Evolutionary conservation across 2,797 vertebrate species (phyloP), one percentile per base, ranked within the genome.

Genomic region (Salarias fasciatus): DNA sequence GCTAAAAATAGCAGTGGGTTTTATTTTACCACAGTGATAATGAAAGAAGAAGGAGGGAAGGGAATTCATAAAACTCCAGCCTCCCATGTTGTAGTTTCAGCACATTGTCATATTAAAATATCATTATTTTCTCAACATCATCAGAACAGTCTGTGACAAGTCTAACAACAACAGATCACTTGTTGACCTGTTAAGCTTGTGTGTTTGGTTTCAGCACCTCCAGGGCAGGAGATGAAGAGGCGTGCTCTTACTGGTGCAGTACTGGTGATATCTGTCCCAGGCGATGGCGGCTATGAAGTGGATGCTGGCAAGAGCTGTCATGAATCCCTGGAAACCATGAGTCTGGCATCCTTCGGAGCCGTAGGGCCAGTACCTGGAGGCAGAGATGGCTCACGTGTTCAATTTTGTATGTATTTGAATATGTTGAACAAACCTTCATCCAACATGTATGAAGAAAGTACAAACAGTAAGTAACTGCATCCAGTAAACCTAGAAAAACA

Each of bases 231-330:
- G 41, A 30, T 4, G 24, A 5, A 12, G 11, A 60, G 48, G 18
- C 35, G 37, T 41, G 10, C 1, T 9, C 90, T 87, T 93, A 98
- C 97, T 94, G 5, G 94, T 96, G 74, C 97, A 98, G 86, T 96
- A 94, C 61, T 97, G 94, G 77, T 97, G 95, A 52, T 97, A 96
- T 83, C 95, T 94, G 76, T 98, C 97, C 97, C 97, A 99, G 51
- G 96, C 96, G 0, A 98, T 88, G 0, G 96, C 95, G 4, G 95
- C 95, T 0, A 94, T 92, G 74, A 96, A 93, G 85, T 95, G 85
- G 54, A 99, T 95, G 90, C 97, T 98, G 83, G 97, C 94, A 14
- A 98, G 79, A 0, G 95, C 95, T 0, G 92, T 93, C 59, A 91
- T 5, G 64, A 98, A 99, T 12, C 97, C 97, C 41, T 98, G 97